A percentile compares a stretch with the other conserved stretches of the same genome.
phyloP scores from a whole-genome alignment of 2,888 invertebrate genomes.

The Erebia aethiops region DNA sequence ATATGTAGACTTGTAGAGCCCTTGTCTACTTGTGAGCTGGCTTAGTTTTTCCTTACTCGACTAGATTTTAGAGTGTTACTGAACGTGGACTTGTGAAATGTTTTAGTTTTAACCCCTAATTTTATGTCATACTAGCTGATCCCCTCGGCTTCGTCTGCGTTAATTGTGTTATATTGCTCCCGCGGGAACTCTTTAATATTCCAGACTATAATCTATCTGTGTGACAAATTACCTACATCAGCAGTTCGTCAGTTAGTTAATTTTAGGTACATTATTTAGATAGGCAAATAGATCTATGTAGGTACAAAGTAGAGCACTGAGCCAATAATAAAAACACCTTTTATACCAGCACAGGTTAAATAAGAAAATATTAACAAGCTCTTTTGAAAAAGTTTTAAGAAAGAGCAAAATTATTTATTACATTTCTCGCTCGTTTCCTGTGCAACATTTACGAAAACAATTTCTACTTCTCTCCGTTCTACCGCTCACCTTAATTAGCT shows the following conservation, averaged over 20 bases:
- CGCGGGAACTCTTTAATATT: too few relatives aligned
- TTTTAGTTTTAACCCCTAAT: too few relatives aligned
- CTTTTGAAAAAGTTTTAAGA: slow-evolving; percentile 5
- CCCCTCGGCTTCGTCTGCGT: too few relatives aligned
- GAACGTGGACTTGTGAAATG: background rate
- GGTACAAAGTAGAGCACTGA: background rate
- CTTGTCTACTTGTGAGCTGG: slow-evolving; percentile 46
- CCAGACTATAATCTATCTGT: too few relatives aligned
- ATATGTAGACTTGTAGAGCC: slow-evolving; percentile 49
- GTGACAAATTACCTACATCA: too few relatives aligned
- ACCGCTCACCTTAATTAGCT: slow-evolving; percentile 29
- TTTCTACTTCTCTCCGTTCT: slow-evolving; percentile 17
- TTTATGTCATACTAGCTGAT: too few relatives aligned
- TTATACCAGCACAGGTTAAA: background rate
- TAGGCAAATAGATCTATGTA: background rate
- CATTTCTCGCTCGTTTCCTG: slow-evolving; percentile 15
- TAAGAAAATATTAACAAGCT: slow-evolving; percentile 8
- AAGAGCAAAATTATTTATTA: slow-evolving; percentile 13
- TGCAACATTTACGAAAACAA: slow-evolving; percentile 14
- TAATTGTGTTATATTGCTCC: too few relatives aligned
- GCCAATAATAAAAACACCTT: background rate
- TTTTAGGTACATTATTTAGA: too few relatives aligned
- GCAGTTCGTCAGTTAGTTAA: too few relatives aligned
- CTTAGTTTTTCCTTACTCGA: slow-evolving; percentile 24
- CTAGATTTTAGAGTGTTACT: slow-evolving; percentile 16